Base-by-base conservation (phyloP, 2,113 vertebrate genomes). In the Pampusana beccarii region DNA sequence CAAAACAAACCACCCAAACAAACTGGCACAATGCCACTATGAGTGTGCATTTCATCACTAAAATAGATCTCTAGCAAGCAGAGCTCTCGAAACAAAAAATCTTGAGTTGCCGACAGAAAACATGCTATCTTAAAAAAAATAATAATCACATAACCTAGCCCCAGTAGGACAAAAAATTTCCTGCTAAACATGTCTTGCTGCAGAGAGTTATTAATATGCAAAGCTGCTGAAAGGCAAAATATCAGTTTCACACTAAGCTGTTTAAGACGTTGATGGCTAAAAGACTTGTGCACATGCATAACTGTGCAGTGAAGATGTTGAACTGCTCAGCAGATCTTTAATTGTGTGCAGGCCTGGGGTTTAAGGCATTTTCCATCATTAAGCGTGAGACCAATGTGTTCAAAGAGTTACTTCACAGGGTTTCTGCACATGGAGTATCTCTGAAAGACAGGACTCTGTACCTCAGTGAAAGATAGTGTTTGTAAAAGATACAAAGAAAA, bases 1-100 rank as follows among this genome's bases (percentile, higher is more conserved):
- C 91, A 96, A 93, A 96, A 96, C 81, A 95, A 94, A 90, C 93
- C 87, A 92, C 64, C 77, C 80, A 70, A 95, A 91, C 64, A 72
- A 58, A 56, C 60, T 95, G 96, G 97, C 79, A 0, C 13, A 5
- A 25, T 9, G 91, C 93, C 80, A 53, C 53, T 16, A 23, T 0
- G 9, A 56, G 60, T 1, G 0, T 65, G 50, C 13, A 23, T 7
- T 71, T 75, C 58, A 75, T 71, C 87, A 75, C 64, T 80, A 24
- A 72, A 91, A 86, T 26, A 69, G 64, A 57, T 48, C 58, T 91
- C 84, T 20, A 81, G 80, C 1, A 17, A 90, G 61, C 42, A 89
- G 66, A 82, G 65, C 36, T 78, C 88, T 91, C 46, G 58, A 73
- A 74, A 80, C 53, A 86, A 80, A 88, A 78, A 64, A 36, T 50